These are phyloP conservation scores for Linepithema humile DNA, from an alignment of 1,140 invertebrate genomes.

Conservation along the genomic window DNA sequence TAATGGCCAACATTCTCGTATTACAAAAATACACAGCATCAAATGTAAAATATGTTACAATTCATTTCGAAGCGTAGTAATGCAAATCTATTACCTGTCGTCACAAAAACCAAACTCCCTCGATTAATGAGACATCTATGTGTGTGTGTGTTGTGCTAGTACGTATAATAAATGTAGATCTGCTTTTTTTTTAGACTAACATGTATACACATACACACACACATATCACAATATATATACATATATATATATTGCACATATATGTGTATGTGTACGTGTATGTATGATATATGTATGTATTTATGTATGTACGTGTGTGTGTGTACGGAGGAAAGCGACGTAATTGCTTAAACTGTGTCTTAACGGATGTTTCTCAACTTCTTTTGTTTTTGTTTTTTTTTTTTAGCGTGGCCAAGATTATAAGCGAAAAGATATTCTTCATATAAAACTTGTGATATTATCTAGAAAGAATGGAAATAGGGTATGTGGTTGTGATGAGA, in stretches of 20 bases:
- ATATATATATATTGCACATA: no score
- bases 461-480: slow-evolving; percentile 69
- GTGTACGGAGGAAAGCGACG: slow-evolving; percentile 67
- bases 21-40: slow-evolving; percentile 77
- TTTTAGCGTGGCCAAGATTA: slow-evolving; percentile 66
- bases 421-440: slow-evolving; percentile 75
- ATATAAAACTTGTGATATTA: slow-evolving; percentile 78
- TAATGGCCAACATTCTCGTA: slow-evolving; percentile 69
- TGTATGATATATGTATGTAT: no score
- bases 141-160: slow-evolving; percentile 28
- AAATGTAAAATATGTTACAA: slow-evolving; percentile 73
- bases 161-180: slow-evolving; percentile 22
- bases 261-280: no score
- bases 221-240: neutral
- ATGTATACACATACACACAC: slow-evolving; percentile 3
- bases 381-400: slow-evolving; percentile 64
- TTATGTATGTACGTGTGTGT: neutral
- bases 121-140: slow-evolving; percentile 13
- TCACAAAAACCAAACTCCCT: slow-evolving; percentile 54
- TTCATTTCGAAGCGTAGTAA: slow-evolving; percentile 63
- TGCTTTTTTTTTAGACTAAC: neutral
- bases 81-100: slow-evolving; percentile 45
- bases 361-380: slow-evolving; percentile 19
- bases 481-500: slow-evolving; percentile 68
- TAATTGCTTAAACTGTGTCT: slow-evolving; percentile 70